Evolutionary conservation across 1,140 invertebrate genomes (phyloP).

Genomic region (Anastatus disparis): DNA sequence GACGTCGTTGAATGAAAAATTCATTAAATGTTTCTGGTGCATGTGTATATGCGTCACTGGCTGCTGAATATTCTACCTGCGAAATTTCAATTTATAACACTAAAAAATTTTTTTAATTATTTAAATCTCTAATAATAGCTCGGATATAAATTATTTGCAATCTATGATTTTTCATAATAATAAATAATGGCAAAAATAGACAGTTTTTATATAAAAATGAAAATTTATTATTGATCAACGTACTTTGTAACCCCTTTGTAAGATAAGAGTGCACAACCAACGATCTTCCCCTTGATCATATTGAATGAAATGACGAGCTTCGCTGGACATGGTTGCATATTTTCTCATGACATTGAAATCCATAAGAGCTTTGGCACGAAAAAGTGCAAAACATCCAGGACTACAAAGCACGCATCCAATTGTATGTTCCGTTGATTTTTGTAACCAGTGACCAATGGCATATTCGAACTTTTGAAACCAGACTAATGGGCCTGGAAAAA

Average conservation of each 20-base stretch:
- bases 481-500: slow-evolving; percentile 79
- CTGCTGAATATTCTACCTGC: slow-evolving; percentile 86
- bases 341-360: slow-evolving; percentile 90
- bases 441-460: slow-evolving; percentile 93
- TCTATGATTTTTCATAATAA: no score
- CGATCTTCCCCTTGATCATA: slow-evolving; percentile 93
- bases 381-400: slow-evolving; percentile 92
- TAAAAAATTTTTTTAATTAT: not conserved
- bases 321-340: slow-evolving; percentile 83
- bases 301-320: slow-evolving; percentile 89
- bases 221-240: no score
- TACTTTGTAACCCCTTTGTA: slow-evolving; percentile 88
- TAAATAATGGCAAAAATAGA: no score
- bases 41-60: slow-evolving; percentile 92
- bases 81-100: not conserved
- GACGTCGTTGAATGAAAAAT: slow-evolving; percentile 87
- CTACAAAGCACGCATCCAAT: slow-evolving; percentile 89
- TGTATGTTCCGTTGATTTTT: slow-evolving; percentile 95
- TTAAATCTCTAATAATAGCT: no score
- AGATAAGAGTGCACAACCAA: slow-evolving; percentile 87
- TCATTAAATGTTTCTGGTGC: slow-evolving; percentile 88
- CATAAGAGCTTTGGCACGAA: slow-evolving; percentile 88
- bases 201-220: no score
- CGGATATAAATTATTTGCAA: no score
- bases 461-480: slow-evolving; percentile 97